These are phyloP conservation scores for Megathymus violae DNA, from an alignment of 1,140 invertebrate species.

Conservation along the genomic window DNA sequence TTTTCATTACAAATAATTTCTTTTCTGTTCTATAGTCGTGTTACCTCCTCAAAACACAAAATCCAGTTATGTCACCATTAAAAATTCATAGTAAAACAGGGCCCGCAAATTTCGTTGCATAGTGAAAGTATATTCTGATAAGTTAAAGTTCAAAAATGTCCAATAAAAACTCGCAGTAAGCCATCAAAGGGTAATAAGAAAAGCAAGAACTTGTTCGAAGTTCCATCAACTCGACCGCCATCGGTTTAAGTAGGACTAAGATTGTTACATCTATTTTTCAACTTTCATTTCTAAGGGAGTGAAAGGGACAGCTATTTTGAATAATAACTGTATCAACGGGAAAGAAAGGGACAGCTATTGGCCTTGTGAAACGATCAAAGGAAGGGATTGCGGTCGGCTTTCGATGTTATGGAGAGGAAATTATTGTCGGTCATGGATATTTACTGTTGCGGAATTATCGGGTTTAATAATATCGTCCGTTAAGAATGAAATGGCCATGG, in stretches of 20 bases:
- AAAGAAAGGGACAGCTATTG: constrained; percentile 3
- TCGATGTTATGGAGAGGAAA: constrained; percentile 7
- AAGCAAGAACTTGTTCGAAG: constrained; percentile 1
- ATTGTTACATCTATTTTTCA: constrained; percentile 22
- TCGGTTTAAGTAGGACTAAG: constrained; percentile 15
- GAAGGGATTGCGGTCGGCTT: constrained; percentile 10
- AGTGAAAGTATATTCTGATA: background rate
- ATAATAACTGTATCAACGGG: background rate
- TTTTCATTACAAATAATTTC: too few species aligned
- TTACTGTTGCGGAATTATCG: background rate
- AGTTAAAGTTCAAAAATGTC: too few species aligned
- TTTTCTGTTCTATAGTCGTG: too few species aligned
- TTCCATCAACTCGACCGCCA: constrained; percentile 15
- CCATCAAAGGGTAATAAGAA: constrained; percentile 16
- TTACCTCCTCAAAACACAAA: too few species aligned
- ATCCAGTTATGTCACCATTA: too few species aligned
- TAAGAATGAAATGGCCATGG: background rate
- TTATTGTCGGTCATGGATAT: constrained; percentile 2
- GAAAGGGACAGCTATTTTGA: constrained; percentile 8
- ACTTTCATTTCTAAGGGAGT: constrained; percentile 11
- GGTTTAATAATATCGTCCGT: background rate
- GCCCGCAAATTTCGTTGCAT: background rate
- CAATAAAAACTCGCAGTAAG: constrained; percentile 5
- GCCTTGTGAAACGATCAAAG: constrained; percentile 15
- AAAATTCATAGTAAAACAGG: too few species aligned